Base-by-base conservation (phyloP, 2,113 vertebrate genomes). In the Xyrauchen texanus region DNA sequence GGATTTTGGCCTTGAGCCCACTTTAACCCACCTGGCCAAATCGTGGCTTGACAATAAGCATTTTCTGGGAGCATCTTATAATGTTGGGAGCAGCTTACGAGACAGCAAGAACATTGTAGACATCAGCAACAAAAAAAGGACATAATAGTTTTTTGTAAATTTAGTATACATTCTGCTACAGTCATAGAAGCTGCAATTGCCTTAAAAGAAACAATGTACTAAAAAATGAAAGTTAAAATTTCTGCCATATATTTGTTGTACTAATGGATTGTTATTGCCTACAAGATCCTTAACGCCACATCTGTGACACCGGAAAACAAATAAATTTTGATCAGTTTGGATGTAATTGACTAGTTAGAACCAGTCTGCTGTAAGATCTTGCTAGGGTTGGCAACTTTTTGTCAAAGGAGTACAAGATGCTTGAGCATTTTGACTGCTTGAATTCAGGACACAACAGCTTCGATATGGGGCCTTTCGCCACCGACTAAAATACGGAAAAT, bases 1-100 rank as follows among this genome's bases (percentile, higher is more conserved):
- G 51, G 72, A 63, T 75, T 34, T 11, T 63, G 46, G 47, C 60
- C 16, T 13, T 52, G 16, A 75, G 52, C 52, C 52, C 52, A 71
- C 52, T 71, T 21, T 45, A 71, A 51, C 42, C 7, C 53, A 71
- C 52, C 13, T 9, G 68, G 34, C 1, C 21, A 55, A 57, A 44
- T 12, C 3, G 7, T 3, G 6, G 47, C 42, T n/a, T 12, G 64
- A 67, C 52, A 57, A 71, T 71, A 34, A n/a, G 8, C 52, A 57
- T 57, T 58, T 71, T 34, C 21, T 34, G 21, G 21, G 21, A 3
- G 21, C 3, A 34, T 34, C 21, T 34, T 34, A 34, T 34, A 34
- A 34, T 34, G 21, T 3, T 34, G 21, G 21, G 21, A 34, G 21
- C 21, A 34, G 21, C 21, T 34, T 34, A 34, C 3, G 21, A 34